These are phyloP conservation scores for Heliconius sara DNA, from an alignment of 2,888 invertebrate genomes.

Conservation along the genomic window DNA sequence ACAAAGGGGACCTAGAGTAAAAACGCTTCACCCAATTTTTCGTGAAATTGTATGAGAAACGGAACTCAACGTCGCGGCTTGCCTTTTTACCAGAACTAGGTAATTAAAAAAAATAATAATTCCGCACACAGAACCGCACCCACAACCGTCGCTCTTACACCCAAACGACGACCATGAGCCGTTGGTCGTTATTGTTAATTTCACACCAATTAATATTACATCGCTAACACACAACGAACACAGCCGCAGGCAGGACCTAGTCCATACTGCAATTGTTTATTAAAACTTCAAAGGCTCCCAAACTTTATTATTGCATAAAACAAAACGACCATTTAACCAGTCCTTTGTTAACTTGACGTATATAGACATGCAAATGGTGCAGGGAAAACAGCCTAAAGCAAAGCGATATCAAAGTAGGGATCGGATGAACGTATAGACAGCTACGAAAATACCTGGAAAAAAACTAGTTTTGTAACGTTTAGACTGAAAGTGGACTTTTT, in stretches of 20 bases:
- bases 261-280: not conserved
- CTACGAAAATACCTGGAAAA: slow-evolving; percentile 17
- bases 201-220: not conserved
- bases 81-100: no score
- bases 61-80: no score
- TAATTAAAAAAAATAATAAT: not conserved
- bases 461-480: slow-evolving; percentile 31
- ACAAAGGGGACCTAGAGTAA: not conserved
- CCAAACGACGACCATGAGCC: no score
- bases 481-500: slow-evolving; percentile 7
- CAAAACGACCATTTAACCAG: slow-evolving; percentile 31
- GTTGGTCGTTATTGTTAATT: not conserved
- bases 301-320: slow-evolving; percentile 26
- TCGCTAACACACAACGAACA: not conserved
- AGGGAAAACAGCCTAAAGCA: slow-evolving; percentile 75
- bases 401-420: slow-evolving; percentile 69
- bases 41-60: no score
- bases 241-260: not conserved
- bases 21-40: not conserved
- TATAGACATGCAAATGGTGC: slow-evolving; percentile 37
- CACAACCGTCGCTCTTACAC: not conserved
- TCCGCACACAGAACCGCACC: not conserved
- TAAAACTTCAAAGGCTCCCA: not conserved
- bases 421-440: slow-evolving; percentile 49
- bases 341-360: slow-evolving; percentile 28